Conservation (phyloP, 1,140 invertebrate species). For the Octopus sinensis region DNA sequence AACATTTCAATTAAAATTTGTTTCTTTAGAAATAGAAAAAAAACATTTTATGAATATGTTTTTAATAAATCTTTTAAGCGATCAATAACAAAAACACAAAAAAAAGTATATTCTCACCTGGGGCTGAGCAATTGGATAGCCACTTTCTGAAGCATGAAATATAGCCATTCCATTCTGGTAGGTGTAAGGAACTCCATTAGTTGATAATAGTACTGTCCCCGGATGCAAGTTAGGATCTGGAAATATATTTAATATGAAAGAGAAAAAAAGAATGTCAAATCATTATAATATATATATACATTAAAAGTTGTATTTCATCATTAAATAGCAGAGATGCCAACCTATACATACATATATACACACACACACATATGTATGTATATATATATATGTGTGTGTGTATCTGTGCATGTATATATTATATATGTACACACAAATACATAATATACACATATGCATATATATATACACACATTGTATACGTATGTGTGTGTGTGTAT, state of each 20-base stretch:
- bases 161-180: slow-evolving; percentile 66
- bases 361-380: too few relatives aligned
- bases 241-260: slow-evolving; percentile 24
- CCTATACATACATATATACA: not conserved
- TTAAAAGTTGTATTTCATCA: not conserved
- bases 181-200: slow-evolving; percentile 62
- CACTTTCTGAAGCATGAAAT: slow-evolving; percentile 54
- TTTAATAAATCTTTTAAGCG: too few relatives aligned
- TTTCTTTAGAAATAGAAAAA: too few relatives aligned
- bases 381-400: too few relatives aligned
- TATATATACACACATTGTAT: too few relatives aligned
- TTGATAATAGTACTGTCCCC: slow-evolving; percentile 61
- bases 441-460: too few relatives aligned
- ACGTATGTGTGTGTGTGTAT: too few relatives aligned
- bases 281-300: not conserved
- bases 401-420: too few relatives aligned
- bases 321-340: slow-evolving; percentile 10
- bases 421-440: too few relatives aligned
- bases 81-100: slow-evolving; percentile 1
- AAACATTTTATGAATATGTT: too few relatives aligned
- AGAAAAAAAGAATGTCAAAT: not conserved
- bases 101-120: slow-evolving; percentile 33
- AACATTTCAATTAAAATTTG: too few relatives aligned
- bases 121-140: slow-evolving; percentile 42
- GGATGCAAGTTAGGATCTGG: slow-evolving; percentile 57